Base-by-base conservation (phyloP, 2,888 invertebrate species). In the Seira musarum region DNA sequence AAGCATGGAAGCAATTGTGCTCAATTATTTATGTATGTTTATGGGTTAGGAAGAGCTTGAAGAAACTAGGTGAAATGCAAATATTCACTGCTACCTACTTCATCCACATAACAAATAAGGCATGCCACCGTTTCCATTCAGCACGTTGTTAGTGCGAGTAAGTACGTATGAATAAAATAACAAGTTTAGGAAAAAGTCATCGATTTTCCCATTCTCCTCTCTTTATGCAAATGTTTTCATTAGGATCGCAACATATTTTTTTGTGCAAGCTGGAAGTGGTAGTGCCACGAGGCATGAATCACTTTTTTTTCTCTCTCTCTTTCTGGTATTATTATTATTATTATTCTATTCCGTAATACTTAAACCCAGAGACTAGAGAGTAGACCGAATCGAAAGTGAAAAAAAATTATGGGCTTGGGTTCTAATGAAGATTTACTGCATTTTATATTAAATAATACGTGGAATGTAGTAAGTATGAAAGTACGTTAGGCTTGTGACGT, bases 391-490 rank as follows among this genome's bases (percentile, higher is more conserved):
- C n/a, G 57, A 10, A 57, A 57, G 57, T 13, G 57, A 5, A n/a
- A 57, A 57, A 57, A 57, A 57, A 57, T n/a, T n/a, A n/a, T 17
- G 57, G 57, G 57, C 17, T 6, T 13, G n/a, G n/a, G 57, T n/a
- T 13, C 57, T 57, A 57, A 57, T 57, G 57, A 57, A 57, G 57
- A 57, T 57, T 57, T 57, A 57, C 57, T 57, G 17, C 17, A n/a
- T 57, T 57, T 57, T 57, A 57, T 57, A 57, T 57, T 57, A 57
- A 10, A 57, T 57, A n/a, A 57, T 57, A 57, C n/a, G 57, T 57
- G 57, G 57, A 57, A 57, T 57, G 57, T n/a, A n/a, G n/a, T n/a
- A n/a, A n/a, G n/a, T n/a, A n/a, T n/a, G n/a, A n/a, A n/a, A n/a
- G n/a, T n/a, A n/a, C n/a, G n/a, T n/a, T n/a, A n/a, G n/a, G n/a